phyloP scores from a whole-genome alignment of 2,888 invertebrate species.

The Oscheius onirici region DNA sequence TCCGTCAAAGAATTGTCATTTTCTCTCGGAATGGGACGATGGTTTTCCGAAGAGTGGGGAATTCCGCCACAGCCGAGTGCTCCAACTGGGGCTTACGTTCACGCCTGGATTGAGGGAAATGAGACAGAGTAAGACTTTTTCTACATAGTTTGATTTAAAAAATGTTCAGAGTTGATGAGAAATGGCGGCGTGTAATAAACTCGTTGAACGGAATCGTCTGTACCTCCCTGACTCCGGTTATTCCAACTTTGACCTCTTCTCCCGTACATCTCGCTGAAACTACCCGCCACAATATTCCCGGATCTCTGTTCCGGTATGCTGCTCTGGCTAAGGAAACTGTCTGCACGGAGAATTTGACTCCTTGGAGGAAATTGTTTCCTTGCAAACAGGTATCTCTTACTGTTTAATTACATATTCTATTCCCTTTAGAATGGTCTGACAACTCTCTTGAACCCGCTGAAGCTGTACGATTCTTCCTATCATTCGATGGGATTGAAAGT shows the following conservation, averaged over 20 bases:
- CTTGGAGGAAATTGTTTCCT: conserved; percentile 95
- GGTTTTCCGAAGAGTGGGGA: conserved; percentile 84
- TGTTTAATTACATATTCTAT: not conserved
- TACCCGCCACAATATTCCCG: not conserved
- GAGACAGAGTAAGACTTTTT: conserved; percentile 32
- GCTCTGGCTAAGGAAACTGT: conserved; percentile 94
- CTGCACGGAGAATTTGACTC: conserved; percentile 97
- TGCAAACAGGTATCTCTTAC: conserved; percentile 78
- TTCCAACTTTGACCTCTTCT: conserved; percentile 83
- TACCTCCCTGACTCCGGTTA: conserved; percentile 93
- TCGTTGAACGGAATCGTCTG: conserved; percentile 93
- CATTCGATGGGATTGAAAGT: conserved; percentile 39
- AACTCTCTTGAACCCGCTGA: conserved; percentile 86
- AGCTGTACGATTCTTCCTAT: conserved; percentile 70
- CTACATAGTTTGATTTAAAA: conserved; percentile 20
- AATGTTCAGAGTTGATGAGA: conserved; percentile 79
- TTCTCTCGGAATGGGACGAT: conserved; percentile 89
- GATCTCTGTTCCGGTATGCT: conserved; percentile 78
- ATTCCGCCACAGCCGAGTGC: conserved; percentile 85
- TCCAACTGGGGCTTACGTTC: conserved; percentile 91
- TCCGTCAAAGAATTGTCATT: conserved; percentile 89
- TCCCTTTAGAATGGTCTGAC: conserved; percentile 81
- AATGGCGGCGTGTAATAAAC: conserved; percentile 87
- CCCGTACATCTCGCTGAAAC: conserved; percentile 78
- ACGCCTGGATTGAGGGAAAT: conserved; percentile 84